phyloP scores from a whole-genome alignment of 2,797 vertebrate genomes.

The Sciaenops ocellatus region DNA sequence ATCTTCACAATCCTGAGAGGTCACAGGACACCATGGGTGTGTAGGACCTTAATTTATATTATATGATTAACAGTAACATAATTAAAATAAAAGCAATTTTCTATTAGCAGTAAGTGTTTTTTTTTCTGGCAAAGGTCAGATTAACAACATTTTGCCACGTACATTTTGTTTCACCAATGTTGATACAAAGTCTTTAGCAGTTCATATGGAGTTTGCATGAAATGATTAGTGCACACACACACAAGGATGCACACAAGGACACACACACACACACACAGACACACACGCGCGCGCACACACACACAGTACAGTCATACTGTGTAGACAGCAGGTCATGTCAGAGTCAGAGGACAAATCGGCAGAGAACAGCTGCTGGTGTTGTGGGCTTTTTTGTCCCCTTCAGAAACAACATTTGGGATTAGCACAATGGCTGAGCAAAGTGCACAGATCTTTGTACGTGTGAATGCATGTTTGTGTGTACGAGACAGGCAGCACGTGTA shows the following conservation, averaged over 20 bases:
- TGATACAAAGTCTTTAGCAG: neutral
- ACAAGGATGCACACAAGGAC: neutral
- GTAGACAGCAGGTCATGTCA: constrained; percentile 30
- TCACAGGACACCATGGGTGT: neutral
- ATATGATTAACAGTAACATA: neutral
- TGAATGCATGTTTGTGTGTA: neutral
- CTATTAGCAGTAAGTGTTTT: too few species aligned
- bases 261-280: too few species aligned
- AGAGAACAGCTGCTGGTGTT: constrained; percentile 37
- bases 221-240: neutral
- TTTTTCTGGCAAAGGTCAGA: neutral
- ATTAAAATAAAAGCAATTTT: neutral
- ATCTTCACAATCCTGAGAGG: neutral
- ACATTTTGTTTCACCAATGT: neutral
- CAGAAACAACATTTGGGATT: constrained; percentile 36
- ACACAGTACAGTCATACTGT: neutral
- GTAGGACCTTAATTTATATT: neutral
- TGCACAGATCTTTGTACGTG: constrained; percentile 2
- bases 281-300: neutral
- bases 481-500: neutral
- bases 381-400: constrained; percentile 13
- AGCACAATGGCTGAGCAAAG: constrained; percentile 30
- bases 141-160: neutral
- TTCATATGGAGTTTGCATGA: neutral
- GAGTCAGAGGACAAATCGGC: constrained; percentile 25